Evolutionary conservation across 2,113 vertebrate genomes (phyloP).

Genomic region (Pelobates fuscus): DNA sequence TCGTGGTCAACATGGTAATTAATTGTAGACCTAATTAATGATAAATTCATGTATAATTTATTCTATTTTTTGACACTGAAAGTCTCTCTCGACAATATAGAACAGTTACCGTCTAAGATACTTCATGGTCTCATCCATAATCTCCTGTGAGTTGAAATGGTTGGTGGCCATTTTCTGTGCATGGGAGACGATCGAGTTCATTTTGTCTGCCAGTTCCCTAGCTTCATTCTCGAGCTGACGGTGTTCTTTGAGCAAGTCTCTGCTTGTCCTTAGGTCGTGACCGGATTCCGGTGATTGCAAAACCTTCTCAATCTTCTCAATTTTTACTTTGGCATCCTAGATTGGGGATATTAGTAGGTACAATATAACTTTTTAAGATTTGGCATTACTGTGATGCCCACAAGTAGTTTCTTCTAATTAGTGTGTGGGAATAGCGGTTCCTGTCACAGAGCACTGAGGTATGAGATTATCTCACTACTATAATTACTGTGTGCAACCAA

Average conservation of each 20-base stretch:
- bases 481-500: no score
- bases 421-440: no score
- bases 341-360: constrained; percentile 27
- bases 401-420: no score
- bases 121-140: constrained; percentile 77
- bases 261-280: constrained; percentile 77
- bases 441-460: no score
- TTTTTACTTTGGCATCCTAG: constrained; percentile 81
- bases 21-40: no score
- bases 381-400: no score
- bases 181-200: constrained; percentile 75
- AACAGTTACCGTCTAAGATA: constrained; percentile 74
- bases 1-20: constrained; percentile 9
- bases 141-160: constrained; percentile 78
- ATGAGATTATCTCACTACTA: no score
- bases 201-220: constrained; percentile 77
- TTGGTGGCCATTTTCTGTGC: constrained; percentile 73
- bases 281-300: constrained; percentile 72
- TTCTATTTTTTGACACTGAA: no score
- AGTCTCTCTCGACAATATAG: not conserved
- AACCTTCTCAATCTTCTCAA: constrained; percentile 78
- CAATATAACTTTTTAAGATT: no score
- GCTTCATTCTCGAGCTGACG: constrained; percentile 77
- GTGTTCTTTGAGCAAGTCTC: constrained; percentile 77
- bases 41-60: no score